Percentiles rank a stretch among this genome's conserved stretches.
Evolutionary conservation across 2,113 vertebrate species (phyloP).

Genomic region (Callithrix jacchus): DNA sequence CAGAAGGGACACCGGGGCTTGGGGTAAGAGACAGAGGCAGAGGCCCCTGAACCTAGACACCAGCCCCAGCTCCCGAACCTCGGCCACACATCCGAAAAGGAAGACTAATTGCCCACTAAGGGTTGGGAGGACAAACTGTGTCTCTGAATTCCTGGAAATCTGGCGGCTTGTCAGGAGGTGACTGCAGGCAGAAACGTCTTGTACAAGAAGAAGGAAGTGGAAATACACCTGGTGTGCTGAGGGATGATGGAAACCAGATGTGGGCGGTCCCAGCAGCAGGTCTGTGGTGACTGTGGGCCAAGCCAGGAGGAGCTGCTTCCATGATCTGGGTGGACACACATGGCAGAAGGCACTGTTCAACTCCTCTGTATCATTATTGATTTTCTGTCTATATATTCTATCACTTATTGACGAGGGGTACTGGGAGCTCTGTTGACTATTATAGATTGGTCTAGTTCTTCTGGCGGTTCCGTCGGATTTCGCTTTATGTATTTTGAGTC

Average conservation of each 20-base stretch:
- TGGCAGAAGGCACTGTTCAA: not conserved
- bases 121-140: not conserved
- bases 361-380: accelerated
- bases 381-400: no score
- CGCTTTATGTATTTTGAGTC: no score
- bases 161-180: not conserved
- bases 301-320: not conserved
- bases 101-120: accelerated
- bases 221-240: accelerated
- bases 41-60: accelerated
- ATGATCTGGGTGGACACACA: not conserved
- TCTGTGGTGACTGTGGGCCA: accelerated
- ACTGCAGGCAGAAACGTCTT: accelerated
- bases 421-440: not conserved
- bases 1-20: accelerated
- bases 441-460: not conserved
- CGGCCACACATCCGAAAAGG: accelerated
- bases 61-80: not conserved
- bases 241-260: not conserved
- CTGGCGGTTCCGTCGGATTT: not conserved
- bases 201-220: accelerated
- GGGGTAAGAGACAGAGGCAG: accelerated
- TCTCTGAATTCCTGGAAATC: not conserved
- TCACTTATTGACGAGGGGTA: not conserved
- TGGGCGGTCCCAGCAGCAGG: accelerated